Conservation (phyloP, 2,797 vertebrate genomes). For the Sitta carolinensis region DNA sequence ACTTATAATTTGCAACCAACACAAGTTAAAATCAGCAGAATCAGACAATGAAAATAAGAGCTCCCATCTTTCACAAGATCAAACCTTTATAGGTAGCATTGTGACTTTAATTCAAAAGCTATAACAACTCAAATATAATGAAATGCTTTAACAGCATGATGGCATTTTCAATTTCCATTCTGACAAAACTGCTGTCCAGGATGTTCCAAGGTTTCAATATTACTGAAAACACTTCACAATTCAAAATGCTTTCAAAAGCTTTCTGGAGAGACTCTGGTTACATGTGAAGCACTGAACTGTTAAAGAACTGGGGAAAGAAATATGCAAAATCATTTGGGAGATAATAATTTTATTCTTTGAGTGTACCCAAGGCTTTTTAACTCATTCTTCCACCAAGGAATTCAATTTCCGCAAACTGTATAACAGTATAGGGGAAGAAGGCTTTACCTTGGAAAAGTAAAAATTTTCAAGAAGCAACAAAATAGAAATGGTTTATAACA, state of each 20-base stretch:
- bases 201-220: background rate
- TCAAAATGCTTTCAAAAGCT: constrained; percentile 40
- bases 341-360: background rate
- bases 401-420: background rate
- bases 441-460: background rate
- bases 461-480: background rate
- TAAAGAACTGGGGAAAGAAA: constrained; percentile 10
- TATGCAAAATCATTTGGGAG: constrained; percentile 24
- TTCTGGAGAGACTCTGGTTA: background rate
- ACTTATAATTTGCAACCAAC: background rate
- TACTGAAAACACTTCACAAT: background rate
- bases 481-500: background rate
- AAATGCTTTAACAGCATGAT: background rate
- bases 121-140: constrained; percentile 18
- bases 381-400: background rate
- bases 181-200: background rate
- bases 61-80: background rate
- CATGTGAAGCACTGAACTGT: constrained; percentile 2
- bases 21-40: background rate
- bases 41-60: background rate
- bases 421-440: background rate
- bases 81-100: background rate
- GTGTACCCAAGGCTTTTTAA: background rate
- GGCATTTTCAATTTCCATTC: constrained; percentile 7
- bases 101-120: background rate